Evolutionary conservation across 2,888 invertebrate genomes (phyloP), one percentile per base, ranked within the genome.

Genomic region (Hoplodrina ambigua): DNA sequence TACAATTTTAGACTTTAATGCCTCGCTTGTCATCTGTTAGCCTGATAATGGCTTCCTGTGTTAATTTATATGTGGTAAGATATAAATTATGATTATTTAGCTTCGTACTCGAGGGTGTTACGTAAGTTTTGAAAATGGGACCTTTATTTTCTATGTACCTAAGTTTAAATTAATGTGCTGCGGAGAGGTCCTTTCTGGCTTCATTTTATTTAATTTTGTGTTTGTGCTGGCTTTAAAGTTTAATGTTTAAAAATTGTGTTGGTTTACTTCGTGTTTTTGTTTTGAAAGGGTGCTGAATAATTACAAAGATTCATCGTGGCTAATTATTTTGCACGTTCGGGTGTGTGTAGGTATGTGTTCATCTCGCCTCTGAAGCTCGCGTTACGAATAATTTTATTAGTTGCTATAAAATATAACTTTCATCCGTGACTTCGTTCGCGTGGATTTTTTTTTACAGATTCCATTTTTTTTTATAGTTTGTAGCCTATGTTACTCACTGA

Each of bases 1-100:
- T 90, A 92, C 92, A 92, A 90, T 93, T 94, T 93, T 91, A 93
- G 92, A 91, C 89, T 90, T 88, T 90, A 92, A 91, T 90, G 91
- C 88, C 86, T 85, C 80, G 83, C 86, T 85, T 91, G 91, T 92
- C 92, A 89, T 89, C 89, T 88, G 87, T 75, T 69, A 85, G 84
- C 85, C 82, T 84, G 85, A 87, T 92, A 91, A 93, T 91, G 93
- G 90, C 91, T 94, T 92, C 91, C 92, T 88, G 86, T 83, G 88
- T 83, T 89, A 89, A 93, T 93, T 93, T 91, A 92, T 90, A 88
- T 83, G 85, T 84, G 85, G 76, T 78, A 74, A 83, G 83, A 85
- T 85, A 84, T 91, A 89, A 91, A 87, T 90, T 89, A 92, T 87
- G 87, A 88, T 89, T 88, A 87, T 88, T 87, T 84, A 69, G 80